Base-by-base conservation (phyloP, 2,797 vertebrate genomes). In the Enteromius afrohamiltoni region DNA sequence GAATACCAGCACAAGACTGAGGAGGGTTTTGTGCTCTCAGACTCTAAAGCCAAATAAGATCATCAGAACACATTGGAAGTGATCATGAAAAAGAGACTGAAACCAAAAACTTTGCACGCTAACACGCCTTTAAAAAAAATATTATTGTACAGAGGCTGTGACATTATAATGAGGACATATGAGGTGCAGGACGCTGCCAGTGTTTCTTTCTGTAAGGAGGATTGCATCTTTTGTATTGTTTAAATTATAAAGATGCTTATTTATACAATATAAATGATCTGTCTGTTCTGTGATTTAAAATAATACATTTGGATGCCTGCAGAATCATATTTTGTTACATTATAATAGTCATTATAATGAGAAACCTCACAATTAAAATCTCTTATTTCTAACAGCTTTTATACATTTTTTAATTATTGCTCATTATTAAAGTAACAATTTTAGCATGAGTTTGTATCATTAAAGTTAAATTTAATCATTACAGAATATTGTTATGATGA, bases 1-100 rank as follows among this genome's bases (percentile, higher is more conserved):
- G 91, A 90, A 58, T 95, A 97, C n/a, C 89, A 97, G 90, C 91
- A 86, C 81, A 96, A 91, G 87, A 89, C 95, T 79, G 85, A 93
- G 70, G 93, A 93, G 68, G 92, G 88, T 81, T 86, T 91, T 70
- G 86, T 85, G 81, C 79, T 82, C 76, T 78, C 37, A 3, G 89
- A 93, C 68, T 87, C 90, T 53, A 85, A 89, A 85, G 89, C 86
- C 90, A 95, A 95, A 88, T n/a, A 5, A 83, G 51, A 55, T 16
- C 17, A 23, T 77, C 31, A 3, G 21, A 69, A 71, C 26, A 73
- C 34, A 49, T 74, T 82, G 49, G 68, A 86, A 90, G 80, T 21
- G 19, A 29, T 40, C 9, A 69, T 40, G 34, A 83, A 19, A 45
- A 53, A 21, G 9, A 77, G 45, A 58, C 51, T 40, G 19, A 3